A percentile compares a stretch with the other conserved stretches of the same genome.
phyloP scores from a whole-genome alignment of 1,140 invertebrate genomes.

The Tribolium madens region DNA sequence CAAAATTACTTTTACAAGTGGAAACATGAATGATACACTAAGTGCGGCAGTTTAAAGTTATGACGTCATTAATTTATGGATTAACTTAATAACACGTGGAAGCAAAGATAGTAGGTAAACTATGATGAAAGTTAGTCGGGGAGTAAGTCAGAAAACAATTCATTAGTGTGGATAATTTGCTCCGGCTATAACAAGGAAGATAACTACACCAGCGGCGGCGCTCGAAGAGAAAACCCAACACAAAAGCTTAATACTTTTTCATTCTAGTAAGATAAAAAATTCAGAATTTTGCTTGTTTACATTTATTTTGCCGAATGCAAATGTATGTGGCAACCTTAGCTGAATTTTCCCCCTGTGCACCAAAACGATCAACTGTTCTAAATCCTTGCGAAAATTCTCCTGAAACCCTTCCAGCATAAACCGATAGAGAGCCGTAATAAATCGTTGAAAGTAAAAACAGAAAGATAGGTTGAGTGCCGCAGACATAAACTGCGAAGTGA shows the following conservation, averaged over 20 bases:
- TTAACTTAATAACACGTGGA: conserved; percentile 45
- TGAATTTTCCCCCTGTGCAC: too few species aligned
- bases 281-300: too few species aligned
- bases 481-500: conserved; percentile 52
- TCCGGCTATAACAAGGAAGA: conserved; percentile 11
- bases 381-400: background rate
- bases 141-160: conserved; percentile 42
- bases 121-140: conserved; percentile 35
- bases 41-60: conserved; percentile 41
- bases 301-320: too few species aligned
- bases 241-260: too few species aligned
- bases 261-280: too few species aligned
- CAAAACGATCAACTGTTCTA: too few species aligned
- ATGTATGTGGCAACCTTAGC: too few species aligned
- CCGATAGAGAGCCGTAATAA: conserved; percentile 16
- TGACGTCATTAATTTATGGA: conserved; percentile 45
- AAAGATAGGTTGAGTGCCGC: conserved; percentile 42
- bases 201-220: conserved; percentile 4
- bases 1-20: conserved; percentile 44
- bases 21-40: conserved; percentile 45
- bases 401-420: background rate
- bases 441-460: conserved; percentile 42
- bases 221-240: too few species aligned
- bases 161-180: conserved; percentile 29
- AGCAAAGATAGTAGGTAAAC: conserved; percentile 41